Base-by-base conservation (phyloP, 30 jellyfish, hydroid and myxozoan genomes). In the Cassiopea xamachana region DNA sequence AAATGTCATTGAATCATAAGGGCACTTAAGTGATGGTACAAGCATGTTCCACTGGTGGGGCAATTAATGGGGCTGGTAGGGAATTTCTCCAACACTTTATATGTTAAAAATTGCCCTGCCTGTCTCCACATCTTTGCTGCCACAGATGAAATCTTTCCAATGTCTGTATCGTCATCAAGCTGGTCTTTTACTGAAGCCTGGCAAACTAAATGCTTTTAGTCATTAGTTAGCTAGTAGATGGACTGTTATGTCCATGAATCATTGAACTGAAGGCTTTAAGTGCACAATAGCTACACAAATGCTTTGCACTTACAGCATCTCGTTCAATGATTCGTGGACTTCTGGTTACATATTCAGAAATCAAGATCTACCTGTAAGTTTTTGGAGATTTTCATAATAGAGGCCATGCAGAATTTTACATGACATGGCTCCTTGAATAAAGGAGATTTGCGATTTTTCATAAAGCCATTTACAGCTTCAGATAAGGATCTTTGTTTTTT, bases 101-200 rank as follows among this genome's bases (percentile, higher is more conserved):
- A 27, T 27, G 39, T 27, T 27, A 27, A 27, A 27, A 27, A 27
- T 27, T 27, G 39, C 39, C 39, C 39, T 27, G 39, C 39, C 78
- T 69, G 78, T 17, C 78, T 69, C 78, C 78, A 69, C 78, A 69
- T 69, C 78, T 69, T 69, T 69, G 78, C 46, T 69, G 78, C 78
- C 78, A 69, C 78, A 69, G 78, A 43, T 69, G 78, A 69, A 69
- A 69, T 43, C 78, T 69, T 69, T 43, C 46, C 78, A 69, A 69
- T 69, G 78, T 69, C 48, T 69, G 48, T 27, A 27, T 27, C 46
- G 17, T 6, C 48, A 69, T 43, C 78, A 55, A 3, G 64, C 64
- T 10, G 64, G 64, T 55, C 64, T 10, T 55, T 55, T 55, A 55
- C 64, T 55, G 64, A 55, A 10, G 64, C 64, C 10, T 55, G 64